Evolutionary conservation across 2,888 invertebrate genomes (phyloP).

Genomic region (Sphaerophoria taeniata): DNA sequence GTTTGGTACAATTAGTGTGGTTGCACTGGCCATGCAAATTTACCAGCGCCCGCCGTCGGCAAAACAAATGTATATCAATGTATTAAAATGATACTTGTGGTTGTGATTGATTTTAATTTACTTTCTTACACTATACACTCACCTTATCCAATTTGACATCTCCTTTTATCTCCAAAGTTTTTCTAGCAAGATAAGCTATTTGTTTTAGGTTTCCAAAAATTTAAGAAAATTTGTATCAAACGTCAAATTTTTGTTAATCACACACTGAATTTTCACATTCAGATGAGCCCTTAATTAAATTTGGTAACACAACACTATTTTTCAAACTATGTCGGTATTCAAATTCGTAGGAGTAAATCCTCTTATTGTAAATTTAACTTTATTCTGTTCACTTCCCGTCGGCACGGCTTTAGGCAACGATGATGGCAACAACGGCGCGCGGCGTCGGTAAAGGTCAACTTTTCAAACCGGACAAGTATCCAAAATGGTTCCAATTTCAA

Average conservation of each 20-base stretch:
- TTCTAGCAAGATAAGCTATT: not conserved
- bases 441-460: too few species aligned
- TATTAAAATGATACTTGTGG: not conserved
- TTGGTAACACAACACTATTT: constrained; percentile 31
- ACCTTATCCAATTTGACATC: constrained; percentile 67
- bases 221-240: not conserved
- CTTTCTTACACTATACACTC: constrained; percentile 45
- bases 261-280: constrained; percentile 26
- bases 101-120: constrained; percentile 39
- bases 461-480: not conserved
- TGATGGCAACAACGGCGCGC: too few species aligned
- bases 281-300: constrained; percentile 47
- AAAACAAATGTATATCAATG: too few species aligned
- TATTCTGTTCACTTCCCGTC: constrained; percentile 16
- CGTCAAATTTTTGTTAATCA: not conserved
- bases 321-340: not conserved
- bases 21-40: too few species aligned
- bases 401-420: not conserved
- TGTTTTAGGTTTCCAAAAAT: not conserved
- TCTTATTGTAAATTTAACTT: not conserved
- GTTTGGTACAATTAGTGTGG: too few species aligned
- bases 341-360: not conserved
- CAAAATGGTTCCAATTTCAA: not conserved
- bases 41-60: too few species aligned
- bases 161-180: constrained; percentile 31